These are phyloP conservation scores for Solenopsis fugax DNA, from an alignment of 1,140 invertebrate species.

Conservation along the genomic window DNA sequence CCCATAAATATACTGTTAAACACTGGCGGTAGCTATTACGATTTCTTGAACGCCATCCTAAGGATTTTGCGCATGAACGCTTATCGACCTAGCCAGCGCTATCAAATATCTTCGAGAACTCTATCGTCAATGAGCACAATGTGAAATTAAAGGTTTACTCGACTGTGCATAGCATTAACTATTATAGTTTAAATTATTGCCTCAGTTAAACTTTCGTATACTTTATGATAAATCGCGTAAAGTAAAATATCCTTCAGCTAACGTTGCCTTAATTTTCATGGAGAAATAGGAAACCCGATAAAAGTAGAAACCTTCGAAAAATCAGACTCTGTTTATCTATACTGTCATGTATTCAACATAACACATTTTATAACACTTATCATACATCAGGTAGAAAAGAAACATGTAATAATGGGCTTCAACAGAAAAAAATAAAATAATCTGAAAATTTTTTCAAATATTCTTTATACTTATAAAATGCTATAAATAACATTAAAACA, in stretches of 20 bases:
- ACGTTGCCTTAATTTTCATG: neutral
- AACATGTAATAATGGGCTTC: too few relatives aligned
- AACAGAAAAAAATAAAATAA: too few relatives aligned
- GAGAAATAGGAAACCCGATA: neutral
- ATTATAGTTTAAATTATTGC: conserved; percentile 50
- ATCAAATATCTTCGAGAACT: conserved; percentile 47
- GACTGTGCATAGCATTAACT: conserved; percentile 20
- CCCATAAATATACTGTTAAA: conserved; percentile 75
- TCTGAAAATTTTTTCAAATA: too few relatives aligned
- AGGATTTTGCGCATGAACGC: conserved; percentile 70
- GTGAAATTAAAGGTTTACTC: conserved; percentile 55
- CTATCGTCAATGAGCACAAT: conserved; percentile 25
- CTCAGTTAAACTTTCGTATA: conserved; percentile 26
- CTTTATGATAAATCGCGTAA: neutral
- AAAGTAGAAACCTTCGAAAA: neutral
- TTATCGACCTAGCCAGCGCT: conserved; percentile 20
- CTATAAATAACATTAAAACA: too few relatives aligned
- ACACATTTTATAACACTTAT: neutral
- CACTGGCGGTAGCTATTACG: conserved; percentile 62
- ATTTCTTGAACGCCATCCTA: conserved; percentile 64
- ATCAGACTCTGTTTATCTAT: neutral
- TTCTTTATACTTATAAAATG: too few relatives aligned
- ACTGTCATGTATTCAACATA: neutral
- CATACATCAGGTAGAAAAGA: too few relatives aligned
- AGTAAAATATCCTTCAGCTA: conserved; percentile 7